Conservation (phyloP, 2,888 invertebrate genomes). For the Nymphalis urticae region DNA sequence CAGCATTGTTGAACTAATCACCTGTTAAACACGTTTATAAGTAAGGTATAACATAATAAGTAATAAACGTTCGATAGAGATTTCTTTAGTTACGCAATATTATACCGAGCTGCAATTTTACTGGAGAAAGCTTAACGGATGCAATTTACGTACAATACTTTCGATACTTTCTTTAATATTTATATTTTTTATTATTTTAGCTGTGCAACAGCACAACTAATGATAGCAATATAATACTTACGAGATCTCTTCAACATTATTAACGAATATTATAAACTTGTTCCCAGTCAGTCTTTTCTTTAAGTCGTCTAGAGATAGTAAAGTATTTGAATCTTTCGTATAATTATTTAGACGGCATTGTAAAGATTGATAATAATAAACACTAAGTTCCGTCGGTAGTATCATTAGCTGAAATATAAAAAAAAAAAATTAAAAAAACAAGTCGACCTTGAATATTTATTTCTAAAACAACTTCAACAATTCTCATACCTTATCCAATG, state of each 20-base stretch:
- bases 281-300: conserved; percentile 70
- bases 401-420: conserved; percentile 71
- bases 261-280: conserved; percentile 67
- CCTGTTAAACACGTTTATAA: too few species aligned
- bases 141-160: neutral
- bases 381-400: conserved; percentile 76
- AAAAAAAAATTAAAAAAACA: neutral
- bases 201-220: neutral
- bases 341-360: conserved; percentile 77
- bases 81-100: too few species aligned
- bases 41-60: too few species aligned
- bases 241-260: conserved; percentile 67
- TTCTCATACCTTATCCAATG: conserved; percentile 59
- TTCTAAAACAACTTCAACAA: too few species aligned
- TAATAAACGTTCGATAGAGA: too few species aligned
- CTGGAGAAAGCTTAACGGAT: neutral
- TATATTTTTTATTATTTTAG: neutral
- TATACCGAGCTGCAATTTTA: neutral
- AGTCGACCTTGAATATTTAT: neutral
- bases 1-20: too few species aligned
- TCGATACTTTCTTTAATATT: neutral
- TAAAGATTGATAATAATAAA: conserved; percentile 75
- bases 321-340: conserved; percentile 60
- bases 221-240: conserved; percentile 37
- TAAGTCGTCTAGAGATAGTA: conserved; percentile 73